phyloP scores from a whole-genome alignment of 1,140 invertebrate genomes.

The Triops cancriformis region DNA sequence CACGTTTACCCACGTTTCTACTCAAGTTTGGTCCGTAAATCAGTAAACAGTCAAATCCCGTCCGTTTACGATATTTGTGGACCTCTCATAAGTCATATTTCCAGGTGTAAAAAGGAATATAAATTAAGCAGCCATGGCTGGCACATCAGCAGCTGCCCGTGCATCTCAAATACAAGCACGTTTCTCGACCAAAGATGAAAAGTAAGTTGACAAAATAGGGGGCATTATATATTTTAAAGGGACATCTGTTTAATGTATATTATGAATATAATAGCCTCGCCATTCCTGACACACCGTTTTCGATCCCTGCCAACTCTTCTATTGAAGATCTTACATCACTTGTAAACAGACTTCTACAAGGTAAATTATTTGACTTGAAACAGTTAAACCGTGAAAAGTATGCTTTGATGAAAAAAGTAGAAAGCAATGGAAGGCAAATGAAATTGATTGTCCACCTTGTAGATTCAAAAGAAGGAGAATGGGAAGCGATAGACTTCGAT shows the following conservation, averaged over 20 bases:
- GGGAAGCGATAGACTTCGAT: conserved; percentile 67
- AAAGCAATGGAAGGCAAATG: no score
- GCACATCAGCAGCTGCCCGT: neutral
- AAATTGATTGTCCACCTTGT: conserved; percentile 17
- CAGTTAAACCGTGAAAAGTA: no score
- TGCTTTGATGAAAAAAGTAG: no score
- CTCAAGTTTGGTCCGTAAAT: no score
- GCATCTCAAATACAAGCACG: conserved; percentile 56
- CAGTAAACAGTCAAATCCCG: no score
- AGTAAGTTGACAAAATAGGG: conserved; percentile 48
- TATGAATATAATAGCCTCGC: conserved; percentile 57
- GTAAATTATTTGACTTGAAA: conserved; percentile 38
- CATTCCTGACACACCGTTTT: conserved; percentile 71
- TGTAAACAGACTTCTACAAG: conserved; percentile 68
- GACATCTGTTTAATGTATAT: neutral
- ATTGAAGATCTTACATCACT: conserved; percentile 64
- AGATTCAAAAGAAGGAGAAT: conserved; percentile 30
- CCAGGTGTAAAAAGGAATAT: no score
- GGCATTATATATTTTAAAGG: conserved; percentile 10
- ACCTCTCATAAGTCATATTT: no score
- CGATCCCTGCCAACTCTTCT: conserved; percentile 60
- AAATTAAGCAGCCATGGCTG: neutral
- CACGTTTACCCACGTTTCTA: no score
- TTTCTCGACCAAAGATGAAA: conserved; percentile 67
- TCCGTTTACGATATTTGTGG: no score